A percentile compares a stretch with the other conserved stretches of the same genome.
Evolutionary conservation across 37 sponge, comb jelly and placozoan genomes (phyloP).

Genomic region (Aphrocallistes beatrix): DNA sequence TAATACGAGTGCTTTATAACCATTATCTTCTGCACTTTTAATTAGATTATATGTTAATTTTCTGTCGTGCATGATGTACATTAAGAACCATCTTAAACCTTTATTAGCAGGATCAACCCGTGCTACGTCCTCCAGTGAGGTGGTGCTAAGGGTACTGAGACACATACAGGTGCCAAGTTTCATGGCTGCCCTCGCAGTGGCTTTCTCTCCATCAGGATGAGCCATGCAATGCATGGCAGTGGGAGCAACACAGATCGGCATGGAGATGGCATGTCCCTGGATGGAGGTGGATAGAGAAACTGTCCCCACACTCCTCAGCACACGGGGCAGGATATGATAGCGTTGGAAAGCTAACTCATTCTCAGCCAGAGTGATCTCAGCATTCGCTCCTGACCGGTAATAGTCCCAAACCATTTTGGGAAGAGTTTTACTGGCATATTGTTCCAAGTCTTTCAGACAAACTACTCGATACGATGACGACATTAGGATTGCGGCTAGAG

Average conservation of each 20-base stretch:
- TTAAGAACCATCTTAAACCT: slow-evolving; percentile 71
- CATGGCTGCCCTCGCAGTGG: slow-evolving; percentile 63
- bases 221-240: slow-evolving; percentile 87
- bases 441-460: slow-evolving; percentile 57
- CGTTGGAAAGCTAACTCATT: slow-evolving; percentile 67
- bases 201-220: slow-evolving; percentile 67
- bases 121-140: slow-evolving; percentile 65
- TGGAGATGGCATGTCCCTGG: slow-evolving; percentile 44
- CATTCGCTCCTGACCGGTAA: slow-evolving; percentile 67
- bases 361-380: slow-evolving; percentile 59
- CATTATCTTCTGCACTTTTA: slow-evolving; percentile 43
- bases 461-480: slow-evolving; percentile 32
- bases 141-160: slow-evolving; percentile 57
- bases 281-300: slow-evolving; percentile 27
- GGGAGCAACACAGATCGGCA: slow-evolving; percentile 72
- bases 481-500: no score
- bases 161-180: slow-evolving; percentile 52
- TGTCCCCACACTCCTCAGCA: slow-evolving; percentile 55
- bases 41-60: slow-evolving; percentile 34
- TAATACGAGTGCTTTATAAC: slow-evolving; percentile 67
- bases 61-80: slow-evolving; percentile 53
- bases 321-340: slow-evolving; percentile 38
- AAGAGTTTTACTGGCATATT: slow-evolving; percentile 31
- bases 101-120: slow-evolving; percentile 21
- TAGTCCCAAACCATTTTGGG: slow-evolving; percentile 61